Evolutionary conservation across 1,140 invertebrate genomes (phyloP), one percentile per base, ranked within the genome.

Genomic region (Diabrotica virgifera): DNA sequence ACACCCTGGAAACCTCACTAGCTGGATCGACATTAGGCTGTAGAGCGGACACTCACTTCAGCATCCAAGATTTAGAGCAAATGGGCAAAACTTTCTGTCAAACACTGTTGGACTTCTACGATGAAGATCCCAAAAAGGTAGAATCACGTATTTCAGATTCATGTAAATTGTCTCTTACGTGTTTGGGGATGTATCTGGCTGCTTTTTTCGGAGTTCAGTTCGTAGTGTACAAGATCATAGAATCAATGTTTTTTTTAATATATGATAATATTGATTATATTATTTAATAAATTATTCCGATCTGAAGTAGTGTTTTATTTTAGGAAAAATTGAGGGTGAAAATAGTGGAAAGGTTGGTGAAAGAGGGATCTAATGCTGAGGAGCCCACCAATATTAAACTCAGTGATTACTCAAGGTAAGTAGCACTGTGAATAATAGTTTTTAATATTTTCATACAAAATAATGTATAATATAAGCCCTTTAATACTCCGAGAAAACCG

Each of bases 1-100:
- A 94, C 77, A 97, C 95, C 1, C 88, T 97, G 85, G 95, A 97
- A 81, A 93, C 94, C 2, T 96, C 94, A 0, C 94, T 96, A 81
- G 93, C 91, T 62, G 95, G 95, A 8, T 93, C 94, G 11, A 89
- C 87, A 63, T 77, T 93, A 36, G 89, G 90, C 1, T 85, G 85
- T n/a, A 86, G 91, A 77, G 86, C 86, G 66, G 89, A 89, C 0
- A 94, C 90, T n/a, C 94, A 97, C 78, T 97, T 96, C 77, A 89
- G 86, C 12, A 86, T 86, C 0, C 84, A 86, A 68, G 93, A 95
- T 76, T 93, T 89, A 76, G 89, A 93, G 74, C 84, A 87, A 65
- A 87, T 96, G 75, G 95, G 94, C 7, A 87, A 89, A 72, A 87
- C 92, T 46, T 96, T 96, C 81, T 96, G 94, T 81, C 93, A 96